These are phyloP conservation scores for Pao palembangensis DNA, from an alignment of 2,113 vertebrate species.

Conservation along the genomic window DNA sequence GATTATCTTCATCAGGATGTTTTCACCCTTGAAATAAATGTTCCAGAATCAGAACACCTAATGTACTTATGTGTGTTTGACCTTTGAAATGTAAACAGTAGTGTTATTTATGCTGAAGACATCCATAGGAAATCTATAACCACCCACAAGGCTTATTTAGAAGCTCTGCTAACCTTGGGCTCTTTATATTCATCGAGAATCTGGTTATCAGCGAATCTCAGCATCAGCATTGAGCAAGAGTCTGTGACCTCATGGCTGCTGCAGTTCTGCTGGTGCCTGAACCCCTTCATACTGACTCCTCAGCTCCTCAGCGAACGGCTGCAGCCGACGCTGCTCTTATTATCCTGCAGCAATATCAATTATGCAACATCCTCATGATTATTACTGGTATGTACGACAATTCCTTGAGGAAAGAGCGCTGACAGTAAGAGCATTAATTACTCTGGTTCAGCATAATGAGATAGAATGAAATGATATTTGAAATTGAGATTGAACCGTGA, in stretches of 20 bases:
- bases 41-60: not conserved
- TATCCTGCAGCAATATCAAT: conserved; percentile 37
- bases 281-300: not conserved
- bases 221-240: conserved; percentile 21
- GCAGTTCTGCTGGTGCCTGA: conserved; percentile 13
- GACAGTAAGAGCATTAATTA: conserved; percentile 41
- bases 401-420: conserved; percentile 15
- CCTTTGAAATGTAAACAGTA: conserved; percentile 23
- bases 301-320: not conserved
- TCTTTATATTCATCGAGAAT: conserved; percentile 23
- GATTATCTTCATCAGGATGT: no score
- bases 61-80: not conserved
- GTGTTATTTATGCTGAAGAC: conserved; percentile 9
- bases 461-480: conserved; percentile 37
- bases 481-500: conserved; percentile 28
- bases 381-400: conserved; percentile 32
- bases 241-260: conserved; percentile 33
- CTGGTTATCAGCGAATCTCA: conserved; percentile 3
- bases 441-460: conserved; percentile 29
- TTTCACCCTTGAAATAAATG: no score
- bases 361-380: conserved; percentile 34
- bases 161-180: conserved; percentile 14
- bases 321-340: not conserved
- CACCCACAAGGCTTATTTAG: conserved; percentile 22
- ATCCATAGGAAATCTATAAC: conserved; percentile 5